These are phyloP conservation scores for Borostomias antarcticus DNA, from an alignment of 2,797 vertebrate species.

Conservation along the genomic window DNA sequence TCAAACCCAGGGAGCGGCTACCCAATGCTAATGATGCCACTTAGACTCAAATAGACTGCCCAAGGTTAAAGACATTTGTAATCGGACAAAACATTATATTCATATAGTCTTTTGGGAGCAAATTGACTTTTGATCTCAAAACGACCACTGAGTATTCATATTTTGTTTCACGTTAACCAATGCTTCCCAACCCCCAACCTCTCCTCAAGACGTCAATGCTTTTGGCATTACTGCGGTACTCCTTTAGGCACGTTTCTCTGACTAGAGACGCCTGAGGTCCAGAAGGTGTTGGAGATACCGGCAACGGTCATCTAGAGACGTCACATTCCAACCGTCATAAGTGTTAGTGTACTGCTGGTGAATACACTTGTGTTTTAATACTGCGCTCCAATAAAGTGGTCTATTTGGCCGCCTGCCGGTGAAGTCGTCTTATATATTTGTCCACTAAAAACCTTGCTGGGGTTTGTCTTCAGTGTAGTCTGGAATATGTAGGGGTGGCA, in stretches of 20 bases:
- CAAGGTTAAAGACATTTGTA: constrained; percentile 52
- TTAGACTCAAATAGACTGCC: neutral
- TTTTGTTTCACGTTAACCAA: constrained; percentile 49
- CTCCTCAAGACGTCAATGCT: constrained; percentile 55
- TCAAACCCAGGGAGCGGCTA: constrained; percentile 66
- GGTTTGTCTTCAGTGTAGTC: no score
- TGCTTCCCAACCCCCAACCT: neutral
- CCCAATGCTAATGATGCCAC: constrained; percentile 39
- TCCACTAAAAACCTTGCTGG: no score
- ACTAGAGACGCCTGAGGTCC: constrained; percentile 42
- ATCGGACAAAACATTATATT: constrained; percentile 70
- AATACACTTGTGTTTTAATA: no score
- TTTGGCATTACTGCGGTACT: constrained; percentile 64
- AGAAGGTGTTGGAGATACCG: constrained; percentile 31
- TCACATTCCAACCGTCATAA: no score
- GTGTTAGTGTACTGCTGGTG: no score
- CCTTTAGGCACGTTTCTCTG: constrained; percentile 42
- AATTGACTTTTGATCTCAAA: constrained; percentile 75
- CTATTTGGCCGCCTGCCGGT: no score
- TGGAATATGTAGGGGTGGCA: no score
- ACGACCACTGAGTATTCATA: constrained; percentile 63
- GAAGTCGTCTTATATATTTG: no score
- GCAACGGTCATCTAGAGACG: constrained; percentile 24
- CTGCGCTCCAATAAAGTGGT: no score
- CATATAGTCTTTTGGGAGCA: constrained; percentile 60